These are phyloP conservation scores for Eubasilissa splendida DNA, from an alignment of 2,888 invertebrate genomes.

Conservation along the genomic window DNA sequence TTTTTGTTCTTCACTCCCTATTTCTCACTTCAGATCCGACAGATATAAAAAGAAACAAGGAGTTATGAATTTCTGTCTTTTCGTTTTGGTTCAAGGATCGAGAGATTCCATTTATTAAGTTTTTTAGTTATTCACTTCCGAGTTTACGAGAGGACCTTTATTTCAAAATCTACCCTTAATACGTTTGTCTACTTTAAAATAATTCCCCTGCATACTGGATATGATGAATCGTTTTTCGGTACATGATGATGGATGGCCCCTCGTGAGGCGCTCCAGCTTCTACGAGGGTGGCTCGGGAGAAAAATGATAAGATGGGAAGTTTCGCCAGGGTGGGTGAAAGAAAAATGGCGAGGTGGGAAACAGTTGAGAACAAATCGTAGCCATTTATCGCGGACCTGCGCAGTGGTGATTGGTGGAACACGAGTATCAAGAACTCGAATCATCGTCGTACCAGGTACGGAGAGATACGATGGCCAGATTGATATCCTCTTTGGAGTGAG, in stretches of 20 bases:
- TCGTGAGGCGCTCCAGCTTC: conserved; percentile 26
- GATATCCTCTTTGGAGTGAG: conserved; percentile 3
- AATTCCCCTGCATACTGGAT: conserved; percentile 20
- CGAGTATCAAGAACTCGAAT: neutral
- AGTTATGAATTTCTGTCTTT: too few relatives aligned
- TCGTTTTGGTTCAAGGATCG: too few relatives aligned
- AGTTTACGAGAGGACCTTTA: too few relatives aligned
- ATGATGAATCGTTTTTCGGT: conserved; percentile 21
- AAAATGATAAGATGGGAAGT: conserved; percentile 33
- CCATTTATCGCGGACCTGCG: conserved; percentile 47
- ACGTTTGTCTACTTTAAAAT: conserved; percentile 22
- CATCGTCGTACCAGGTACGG: conserved; percentile 19
- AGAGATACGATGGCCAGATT: conserved; percentile 19
- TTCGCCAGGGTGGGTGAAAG: conserved; percentile 18
- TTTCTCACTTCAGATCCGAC: too few relatives aligned
- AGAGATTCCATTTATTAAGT: too few relatives aligned
- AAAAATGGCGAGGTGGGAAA: conserved; percentile 30
- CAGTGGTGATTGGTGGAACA: neutral
- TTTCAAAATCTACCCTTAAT: neutral
- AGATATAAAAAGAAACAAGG: too few relatives aligned
- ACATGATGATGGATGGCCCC: conserved; percentile 14
- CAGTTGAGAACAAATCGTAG: conserved; percentile 50
- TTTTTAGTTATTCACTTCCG: too few relatives aligned
- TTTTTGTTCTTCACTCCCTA: too few relatives aligned
- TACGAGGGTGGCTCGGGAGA: conserved; percentile 3